These are phyloP conservation scores for Hybos culiciformis DNA, from an alignment of 2,888 invertebrate genomes.

Conservation along the genomic window DNA sequence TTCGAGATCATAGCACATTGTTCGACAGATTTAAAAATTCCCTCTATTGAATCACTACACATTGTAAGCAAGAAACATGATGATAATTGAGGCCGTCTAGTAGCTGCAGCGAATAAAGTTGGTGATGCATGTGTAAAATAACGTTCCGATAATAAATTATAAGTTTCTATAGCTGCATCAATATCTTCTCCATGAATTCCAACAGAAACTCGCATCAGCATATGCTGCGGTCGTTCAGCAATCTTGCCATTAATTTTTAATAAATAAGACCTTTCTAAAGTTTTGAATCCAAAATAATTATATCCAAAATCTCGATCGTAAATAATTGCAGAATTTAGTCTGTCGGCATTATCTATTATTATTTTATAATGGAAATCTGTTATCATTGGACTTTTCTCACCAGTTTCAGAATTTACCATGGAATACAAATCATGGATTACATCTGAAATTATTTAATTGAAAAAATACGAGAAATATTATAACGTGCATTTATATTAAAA, in stretches of 20 bases:
- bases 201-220: slow-evolving; percentile 95
- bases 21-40: slow-evolving; percentile 82
- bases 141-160: slow-evolving; percentile 85
- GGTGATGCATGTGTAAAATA: slow-evolving; percentile 98
- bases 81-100: slow-evolving; percentile 80
- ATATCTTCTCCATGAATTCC: slow-evolving; percentile 94
- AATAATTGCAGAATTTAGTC: slow-evolving; percentile 86
- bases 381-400: slow-evolving; percentile 67
- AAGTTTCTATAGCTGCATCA: slow-evolving; percentile 85
- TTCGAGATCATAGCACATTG: slow-evolving; percentile 94
- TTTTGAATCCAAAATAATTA: slow-evolving; percentile 99
- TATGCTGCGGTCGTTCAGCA: slow-evolving; percentile 93
- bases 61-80: slow-evolving; percentile 93
- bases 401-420: slow-evolving; percentile 58
- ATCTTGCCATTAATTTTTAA: slow-evolving; percentile 84
- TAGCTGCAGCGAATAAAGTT: slow-evolving; percentile 91
- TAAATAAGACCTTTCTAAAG: slow-evolving; percentile 88
- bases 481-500: neutral
- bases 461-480: slow-evolving; percentile 8
- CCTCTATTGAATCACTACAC: slow-evolving; percentile 88
- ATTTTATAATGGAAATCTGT: slow-evolving; percentile 69
- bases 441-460: slow-evolving; percentile 43
- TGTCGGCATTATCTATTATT: slow-evolving; percentile 74
- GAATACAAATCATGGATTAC: slow-evolving; percentile 79
- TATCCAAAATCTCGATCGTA: slow-evolving; percentile 95